phyloP scores from a whole-genome alignment of 37 sponge, comb jelly and placozoan species.

The Chondrosia reniformis region DNA sequence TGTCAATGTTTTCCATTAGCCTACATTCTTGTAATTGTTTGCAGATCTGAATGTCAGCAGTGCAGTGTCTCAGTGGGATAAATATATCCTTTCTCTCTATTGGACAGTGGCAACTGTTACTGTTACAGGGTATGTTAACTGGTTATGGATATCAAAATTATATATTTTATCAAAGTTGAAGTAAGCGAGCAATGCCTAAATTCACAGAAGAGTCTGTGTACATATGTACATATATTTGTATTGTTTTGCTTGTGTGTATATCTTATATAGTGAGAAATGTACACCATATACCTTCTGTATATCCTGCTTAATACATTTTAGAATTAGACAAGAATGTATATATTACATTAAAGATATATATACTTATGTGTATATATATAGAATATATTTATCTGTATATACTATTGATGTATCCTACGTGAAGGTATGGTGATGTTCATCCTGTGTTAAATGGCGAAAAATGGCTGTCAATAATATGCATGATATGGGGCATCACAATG shows the following conservation, averaged over 20 bases:
- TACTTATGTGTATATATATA: background rate
- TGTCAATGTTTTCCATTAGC: too few relatives aligned
- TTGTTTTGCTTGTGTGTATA: too few relatives aligned
- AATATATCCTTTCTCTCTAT: slow-evolving; percentile 51
- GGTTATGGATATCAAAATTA: too few relatives aligned
- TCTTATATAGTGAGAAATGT: too few relatives aligned
- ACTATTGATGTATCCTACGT: background rate
- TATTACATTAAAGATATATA: background rate
- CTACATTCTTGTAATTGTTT: too few relatives aligned
- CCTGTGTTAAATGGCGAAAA: slow-evolving; percentile 56
- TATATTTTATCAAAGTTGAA: too few relatives aligned
- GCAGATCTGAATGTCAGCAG: slow-evolving; percentile 32
- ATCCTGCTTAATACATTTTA: too few relatives aligned
- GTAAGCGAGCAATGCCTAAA: too few relatives aligned
- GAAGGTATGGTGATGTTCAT: slow-evolving; percentile 73
- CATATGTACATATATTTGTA: too few relatives aligned
- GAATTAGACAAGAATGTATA: too few relatives aligned
- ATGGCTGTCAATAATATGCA: slow-evolving; percentile 45
- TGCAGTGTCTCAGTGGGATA: slow-evolving; percentile 10
- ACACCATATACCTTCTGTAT: too few relatives aligned
- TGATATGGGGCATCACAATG: slow-evolving; percentile 57
- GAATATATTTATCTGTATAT: background rate
- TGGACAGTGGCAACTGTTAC: slow-evolving; percentile 66
- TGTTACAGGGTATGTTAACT: slow-evolving; percentile 69
- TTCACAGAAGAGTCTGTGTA: too few relatives aligned